These are phyloP conservation scores for Chionodraco myersi DNA, from an alignment of 2,113 vertebrate species.

Conservation along the genomic window DNA sequence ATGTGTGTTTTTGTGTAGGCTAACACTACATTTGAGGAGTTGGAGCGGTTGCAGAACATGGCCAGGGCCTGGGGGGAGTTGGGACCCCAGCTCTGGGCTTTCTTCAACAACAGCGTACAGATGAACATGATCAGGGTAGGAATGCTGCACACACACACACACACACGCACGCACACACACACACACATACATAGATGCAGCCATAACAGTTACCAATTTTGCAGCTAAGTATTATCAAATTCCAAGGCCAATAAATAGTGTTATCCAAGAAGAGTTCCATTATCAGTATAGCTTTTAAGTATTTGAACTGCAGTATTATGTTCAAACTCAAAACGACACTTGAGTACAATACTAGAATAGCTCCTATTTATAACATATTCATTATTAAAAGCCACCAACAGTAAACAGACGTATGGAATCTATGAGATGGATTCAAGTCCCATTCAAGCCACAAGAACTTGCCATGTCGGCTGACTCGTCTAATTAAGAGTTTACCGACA, in stretches of 20 bases:
- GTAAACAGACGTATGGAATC: neutral
- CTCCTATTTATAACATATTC: neutral
- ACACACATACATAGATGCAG: neutral
- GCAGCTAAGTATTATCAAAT: no score
- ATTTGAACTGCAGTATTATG: neutral
- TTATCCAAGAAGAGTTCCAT: neutral
- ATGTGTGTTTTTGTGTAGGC: constrained; percentile 81
- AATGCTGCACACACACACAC: neutral
- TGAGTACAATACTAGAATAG: neutral
- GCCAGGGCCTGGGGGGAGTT: constrained; percentile 92
- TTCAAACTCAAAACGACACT: neutral
- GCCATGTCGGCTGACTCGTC: neutral
- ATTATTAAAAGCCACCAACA: neutral
- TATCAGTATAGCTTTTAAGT: neutral
- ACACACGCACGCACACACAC: neutral
- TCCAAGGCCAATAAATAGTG: no score
- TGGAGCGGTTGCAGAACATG: constrained; percentile 88
- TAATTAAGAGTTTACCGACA: neutral
- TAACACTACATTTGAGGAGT: constrained; percentile 94
- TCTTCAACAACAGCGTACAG: constrained; percentile 91
- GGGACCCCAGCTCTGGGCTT: constrained; percentile 92
- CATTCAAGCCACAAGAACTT: neutral
- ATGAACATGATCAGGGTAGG: constrained; percentile 95
- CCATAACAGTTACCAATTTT: neutral
- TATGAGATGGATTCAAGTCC: neutral